These are phyloP conservation scores for Orchestia grillus DNA, from an alignment of 1,140 invertebrate species.

Conservation along the genomic window DNA sequence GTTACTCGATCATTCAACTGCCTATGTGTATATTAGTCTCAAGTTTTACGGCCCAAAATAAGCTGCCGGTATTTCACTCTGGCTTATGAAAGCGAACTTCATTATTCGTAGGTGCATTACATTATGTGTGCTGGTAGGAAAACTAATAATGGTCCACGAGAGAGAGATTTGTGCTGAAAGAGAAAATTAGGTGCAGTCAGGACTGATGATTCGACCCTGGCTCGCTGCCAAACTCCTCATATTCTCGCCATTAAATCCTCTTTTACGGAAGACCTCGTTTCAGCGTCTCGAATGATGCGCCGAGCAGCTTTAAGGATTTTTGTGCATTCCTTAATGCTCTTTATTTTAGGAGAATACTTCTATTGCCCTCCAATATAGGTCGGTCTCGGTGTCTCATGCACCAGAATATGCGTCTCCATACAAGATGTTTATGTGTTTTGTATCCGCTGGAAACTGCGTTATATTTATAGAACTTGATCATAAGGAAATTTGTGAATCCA, in stretches of 20 bases:
- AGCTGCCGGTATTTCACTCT: not conserved
- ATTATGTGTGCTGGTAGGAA: not conserved
- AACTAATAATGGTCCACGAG: not conserved
- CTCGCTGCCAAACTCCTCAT: not conserved
- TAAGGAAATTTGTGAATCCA: not conserved
- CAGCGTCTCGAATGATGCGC: not conserved
- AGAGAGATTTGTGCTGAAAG: not conserved
- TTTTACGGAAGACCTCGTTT: constrained; percentile 13
- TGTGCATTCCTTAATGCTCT: not conserved
- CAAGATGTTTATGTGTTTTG: not conserved
- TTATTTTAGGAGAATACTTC: not conserved
- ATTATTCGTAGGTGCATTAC: not conserved
- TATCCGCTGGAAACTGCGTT: not conserved
- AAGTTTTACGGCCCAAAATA: not conserved
- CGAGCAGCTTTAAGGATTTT: constrained; percentile 21
- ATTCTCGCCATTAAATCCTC: not conserved
- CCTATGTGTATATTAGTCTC: too few species aligned
- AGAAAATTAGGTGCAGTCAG: not conserved
- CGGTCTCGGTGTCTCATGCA: not conserved
- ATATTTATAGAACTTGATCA: not conserved
- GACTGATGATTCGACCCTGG: not conserved
- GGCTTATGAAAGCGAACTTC: not conserved
- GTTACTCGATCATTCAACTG: not conserved
- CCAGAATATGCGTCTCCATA: too few species aligned
- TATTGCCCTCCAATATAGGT: not conserved